A percentile compares a stretch with the other conserved stretches of the same genome.
Conservation (phyloP, 2,888 invertebrate species). For the Pandemis corylana region DNA sequence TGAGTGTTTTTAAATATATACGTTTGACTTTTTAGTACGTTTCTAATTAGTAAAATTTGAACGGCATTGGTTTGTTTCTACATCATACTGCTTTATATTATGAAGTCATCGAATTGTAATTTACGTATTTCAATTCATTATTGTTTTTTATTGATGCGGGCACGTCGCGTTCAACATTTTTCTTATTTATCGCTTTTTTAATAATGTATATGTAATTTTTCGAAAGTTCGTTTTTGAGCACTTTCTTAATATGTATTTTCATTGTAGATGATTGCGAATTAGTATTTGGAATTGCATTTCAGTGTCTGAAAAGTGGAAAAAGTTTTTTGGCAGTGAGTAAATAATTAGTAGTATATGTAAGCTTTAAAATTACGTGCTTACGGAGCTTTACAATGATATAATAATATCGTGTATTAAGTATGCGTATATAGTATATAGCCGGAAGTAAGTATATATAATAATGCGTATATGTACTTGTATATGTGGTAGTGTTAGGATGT, state of each 20-base stretch:
- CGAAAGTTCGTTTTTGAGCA: slow-evolving; percentile 14
- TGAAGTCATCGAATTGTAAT: neutral
- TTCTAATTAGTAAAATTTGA: neutral
- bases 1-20: slow-evolving; percentile 29
- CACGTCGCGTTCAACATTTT: neutral
- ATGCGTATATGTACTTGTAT: slow-evolving; percentile 43
- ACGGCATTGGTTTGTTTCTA: neutral
- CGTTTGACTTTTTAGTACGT: neutral
- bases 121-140: neutral
- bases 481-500: slow-evolving; percentile 45
- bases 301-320: slow-evolving; percentile 84
- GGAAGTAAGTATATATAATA: slow-evolving; percentile 43
- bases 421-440: slow-evolving; percentile 45
- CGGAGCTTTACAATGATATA: slow-evolving; percentile 23
- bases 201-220: slow-evolving; percentile 17
- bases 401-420: slow-evolving; percentile 38
- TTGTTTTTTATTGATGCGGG: neutral
- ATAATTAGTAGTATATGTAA: slow-evolving; percentile 68
- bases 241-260: slow-evolving; percentile 46
- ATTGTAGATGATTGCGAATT: slow-evolving; percentile 69
- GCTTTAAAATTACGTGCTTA: slow-evolving; percentile 54
- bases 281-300: slow-evolving; percentile 81
- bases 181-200: slow-evolving; percentile 33
- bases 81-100: neutral
- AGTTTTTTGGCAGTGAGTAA: slow-evolving; percentile 84